Percentiles rank a stretch among this genome's conserved stretches.
phyloP scores from a whole-genome alignment of 92 coral and sea anemone species.

The Epizoanthus illoricatus region DNA sequence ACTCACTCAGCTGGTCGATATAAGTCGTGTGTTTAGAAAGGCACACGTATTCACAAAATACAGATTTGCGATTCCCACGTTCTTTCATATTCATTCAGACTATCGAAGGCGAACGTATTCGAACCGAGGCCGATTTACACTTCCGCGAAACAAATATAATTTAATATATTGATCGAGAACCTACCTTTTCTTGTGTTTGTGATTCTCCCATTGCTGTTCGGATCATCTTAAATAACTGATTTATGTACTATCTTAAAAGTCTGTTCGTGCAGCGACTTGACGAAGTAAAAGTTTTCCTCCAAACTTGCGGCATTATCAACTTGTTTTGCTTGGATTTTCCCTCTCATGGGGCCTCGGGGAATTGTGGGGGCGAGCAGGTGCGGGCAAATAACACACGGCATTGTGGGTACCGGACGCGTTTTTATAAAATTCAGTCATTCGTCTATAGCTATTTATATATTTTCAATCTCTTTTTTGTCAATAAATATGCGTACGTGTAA shows the following conservation, averaged over 20 bases:
- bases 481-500: no score
- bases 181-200: conserved; percentile 66
- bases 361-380: conserved; percentile 44
- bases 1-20: neutral
- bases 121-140: neutral
- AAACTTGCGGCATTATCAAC: conserved; percentile 19
- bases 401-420: conserved; percentile 9
- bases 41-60: neutral
- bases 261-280: conserved; percentile 4
- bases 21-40: neutral
- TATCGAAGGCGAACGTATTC: neutral
- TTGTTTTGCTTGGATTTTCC: conserved; percentile 11
- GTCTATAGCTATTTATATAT: no score
- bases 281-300: neutral
- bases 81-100: conserved; percentile 3
- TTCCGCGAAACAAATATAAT: neutral
- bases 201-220: conserved; percentile 57
- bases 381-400: conserved; percentile 17
- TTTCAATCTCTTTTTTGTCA: no score
- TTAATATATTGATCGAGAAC: neutral
- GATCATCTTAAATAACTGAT: conserved; percentile 49
- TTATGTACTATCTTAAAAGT: conserved; percentile 7
- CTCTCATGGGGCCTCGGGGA: conserved; percentile 23
- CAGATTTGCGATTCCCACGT: neutral
- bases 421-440: no score